These are phyloP conservation scores for Heteropelma amictum DNA, from an alignment of 2,888 invertebrate species.

Conservation along the genomic window DNA sequence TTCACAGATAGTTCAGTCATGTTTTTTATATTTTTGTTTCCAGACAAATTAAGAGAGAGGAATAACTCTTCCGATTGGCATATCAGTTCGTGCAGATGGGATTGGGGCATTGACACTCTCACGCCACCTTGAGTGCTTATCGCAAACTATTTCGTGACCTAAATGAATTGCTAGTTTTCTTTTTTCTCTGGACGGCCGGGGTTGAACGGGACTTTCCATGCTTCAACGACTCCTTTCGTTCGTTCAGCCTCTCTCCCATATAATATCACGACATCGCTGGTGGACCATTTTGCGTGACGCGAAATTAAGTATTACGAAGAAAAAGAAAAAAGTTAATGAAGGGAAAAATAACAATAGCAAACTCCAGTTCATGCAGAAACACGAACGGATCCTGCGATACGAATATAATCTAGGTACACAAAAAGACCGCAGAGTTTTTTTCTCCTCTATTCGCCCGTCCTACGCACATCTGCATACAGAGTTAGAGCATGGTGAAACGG, in stretches of 20 bases:
- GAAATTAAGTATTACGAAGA: background rate
- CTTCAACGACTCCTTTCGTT: conserved; percentile 44
- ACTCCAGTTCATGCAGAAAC: conserved; percentile 4
- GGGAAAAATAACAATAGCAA: background rate
- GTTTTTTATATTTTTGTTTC: no score
- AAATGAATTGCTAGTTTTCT: conserved; percentile 62
- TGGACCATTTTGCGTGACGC: conserved; percentile 32
- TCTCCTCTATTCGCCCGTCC: background rate
- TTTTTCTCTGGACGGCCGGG: background rate
- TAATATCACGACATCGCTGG: conserved; percentile 8
- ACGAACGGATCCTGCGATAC: background rate
- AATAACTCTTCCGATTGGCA: conserved; percentile 45
- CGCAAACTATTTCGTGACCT: conserved; percentile 71
- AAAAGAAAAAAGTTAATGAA: background rate
- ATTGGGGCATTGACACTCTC: conserved; percentile 44
- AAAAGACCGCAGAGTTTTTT: background rate
- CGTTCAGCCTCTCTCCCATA: background rate
- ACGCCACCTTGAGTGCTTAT: conserved; percentile 58
- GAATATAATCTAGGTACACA: background rate
- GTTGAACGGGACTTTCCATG: conserved; percentile 50
- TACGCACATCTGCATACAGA: conserved; percentile 21
- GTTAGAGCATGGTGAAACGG: background rate
- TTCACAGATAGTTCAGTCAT: no score
- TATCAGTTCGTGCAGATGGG: conserved; percentile 57
- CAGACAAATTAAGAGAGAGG: no score